Conservation (phyloP, 2,888 invertebrate species). For the Margaritifera margaritifera region DNA sequence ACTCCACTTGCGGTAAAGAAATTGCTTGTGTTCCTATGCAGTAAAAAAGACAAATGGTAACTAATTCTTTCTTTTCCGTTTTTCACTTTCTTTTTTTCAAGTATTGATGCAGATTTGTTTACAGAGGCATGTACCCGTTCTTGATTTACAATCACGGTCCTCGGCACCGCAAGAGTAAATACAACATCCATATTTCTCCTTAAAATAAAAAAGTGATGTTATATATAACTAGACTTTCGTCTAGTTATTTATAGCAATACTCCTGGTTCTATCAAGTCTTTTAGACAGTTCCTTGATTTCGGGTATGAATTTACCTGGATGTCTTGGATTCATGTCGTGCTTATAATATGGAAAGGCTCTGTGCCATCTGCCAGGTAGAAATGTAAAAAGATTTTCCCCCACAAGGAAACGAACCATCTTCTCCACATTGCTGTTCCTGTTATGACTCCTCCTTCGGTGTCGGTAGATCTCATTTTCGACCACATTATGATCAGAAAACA, state of each 20-base stretch:
- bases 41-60: too few species aligned
- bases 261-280: slow-evolving; percentile 11
- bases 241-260: slow-evolving; percentile 4
- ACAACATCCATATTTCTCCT: too few species aligned
- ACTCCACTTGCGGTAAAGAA: too few species aligned
- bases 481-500: slow-evolving; percentile 12
- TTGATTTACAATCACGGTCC: too few species aligned
- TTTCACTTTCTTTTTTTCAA: too few species aligned
- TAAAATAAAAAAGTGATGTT: too few species aligned
- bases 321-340: slow-evolving; percentile 3
- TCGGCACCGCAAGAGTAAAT: too few species aligned
- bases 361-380: neutral
- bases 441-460: slow-evolving; percentile 10
- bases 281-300: slow-evolving; percentile 15
- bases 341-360: slow-evolving; percentile 1
- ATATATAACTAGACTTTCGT: too few species aligned
- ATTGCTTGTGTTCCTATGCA: too few species aligned
- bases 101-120: too few species aligned
- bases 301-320: neutral
- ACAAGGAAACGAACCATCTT: slow-evolving; percentile 12
- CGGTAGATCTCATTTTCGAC: slow-evolving; percentile 19
- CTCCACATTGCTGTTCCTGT: slow-evolving; percentile 13
- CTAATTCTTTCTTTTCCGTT: too few species aligned
- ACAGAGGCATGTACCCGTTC: too few species aligned
- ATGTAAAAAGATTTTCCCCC: neutral